phyloP scores from a whole-genome alignment of 2,113 vertebrate genomes.

The Nothoprocta perdicaria region DNA sequence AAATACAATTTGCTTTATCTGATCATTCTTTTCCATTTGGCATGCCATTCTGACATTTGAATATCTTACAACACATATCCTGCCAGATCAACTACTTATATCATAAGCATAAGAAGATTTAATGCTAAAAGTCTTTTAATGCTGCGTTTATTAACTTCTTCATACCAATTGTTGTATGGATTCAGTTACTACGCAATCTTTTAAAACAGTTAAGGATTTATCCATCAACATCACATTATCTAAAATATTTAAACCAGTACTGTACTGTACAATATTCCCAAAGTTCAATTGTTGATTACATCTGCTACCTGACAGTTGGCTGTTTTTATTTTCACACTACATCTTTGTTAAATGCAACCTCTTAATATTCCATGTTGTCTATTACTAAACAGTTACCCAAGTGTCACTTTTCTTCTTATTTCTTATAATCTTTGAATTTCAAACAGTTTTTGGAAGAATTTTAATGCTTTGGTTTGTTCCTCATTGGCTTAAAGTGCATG shows the following conservation, averaged over 20 bases:
- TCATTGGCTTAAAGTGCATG: not conserved
- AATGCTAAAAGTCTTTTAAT: not conserved
- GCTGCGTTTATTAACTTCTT: not conserved
- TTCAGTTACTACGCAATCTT: not conserved
- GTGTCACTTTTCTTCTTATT: not conserved
- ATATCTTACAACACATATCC: not conserved
- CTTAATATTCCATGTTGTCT: not conserved
- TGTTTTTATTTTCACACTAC: not conserved
- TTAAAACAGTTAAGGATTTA: not conserved
- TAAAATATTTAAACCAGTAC: not conserved
- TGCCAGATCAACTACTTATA: not conserved
- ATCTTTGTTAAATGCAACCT: not conserved
- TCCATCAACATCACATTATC: not conserved
- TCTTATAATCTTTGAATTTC: not conserved
- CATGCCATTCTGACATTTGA: not conserved
- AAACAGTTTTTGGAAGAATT: not conserved
- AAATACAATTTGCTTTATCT: not conserved
- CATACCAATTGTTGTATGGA: not conserved
- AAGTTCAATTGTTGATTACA: not conserved
- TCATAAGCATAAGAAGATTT: not conserved
- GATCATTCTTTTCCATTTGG: not conserved
- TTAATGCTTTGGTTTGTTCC: not conserved
- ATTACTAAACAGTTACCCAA: not conserved
- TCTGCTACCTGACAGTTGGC: not conserved
- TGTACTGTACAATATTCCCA: not conserved